Evolutionary conservation across 2,113 vertebrate genomes (phyloP).

Genomic region (Anolis carolinensis): DNA sequence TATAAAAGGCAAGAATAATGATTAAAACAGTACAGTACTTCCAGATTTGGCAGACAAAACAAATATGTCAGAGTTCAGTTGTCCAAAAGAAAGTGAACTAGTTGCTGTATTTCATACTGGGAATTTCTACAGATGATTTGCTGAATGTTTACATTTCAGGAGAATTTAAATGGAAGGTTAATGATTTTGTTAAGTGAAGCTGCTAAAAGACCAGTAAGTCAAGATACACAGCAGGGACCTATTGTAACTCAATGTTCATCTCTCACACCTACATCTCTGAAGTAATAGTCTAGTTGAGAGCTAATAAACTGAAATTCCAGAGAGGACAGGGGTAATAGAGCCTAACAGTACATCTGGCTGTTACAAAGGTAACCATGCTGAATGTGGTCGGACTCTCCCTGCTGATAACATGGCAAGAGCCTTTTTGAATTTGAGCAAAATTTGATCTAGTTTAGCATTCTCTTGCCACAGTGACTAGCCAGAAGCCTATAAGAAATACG

Average conservation of each 20-base stretch:
- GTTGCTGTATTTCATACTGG: neutral
- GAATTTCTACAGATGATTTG: neutral
- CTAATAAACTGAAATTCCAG: neutral
- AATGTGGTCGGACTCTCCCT: neutral
- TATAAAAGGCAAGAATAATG: slow-evolving; percentile 46
- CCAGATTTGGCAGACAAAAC: neutral
- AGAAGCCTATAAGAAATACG: too few species aligned
- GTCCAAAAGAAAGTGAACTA: neutral
- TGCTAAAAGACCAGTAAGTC: neutral
- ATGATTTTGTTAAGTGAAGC: neutral
- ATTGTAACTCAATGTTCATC: neutral
- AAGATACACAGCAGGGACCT: neutral
- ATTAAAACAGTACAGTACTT: neutral
- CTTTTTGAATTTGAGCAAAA: neutral
- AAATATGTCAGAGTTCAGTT: neutral
- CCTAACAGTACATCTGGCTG: too few species aligned
- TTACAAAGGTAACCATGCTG: neutral
- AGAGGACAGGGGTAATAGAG: neutral
- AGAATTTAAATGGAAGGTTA: neutral
- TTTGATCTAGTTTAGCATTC: neutral
- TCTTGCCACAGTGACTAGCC: neutral
- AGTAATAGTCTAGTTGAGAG: neutral
- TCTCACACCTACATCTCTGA: neutral
- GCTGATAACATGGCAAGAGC: neutral
- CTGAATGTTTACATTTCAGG: neutral